Base-by-base conservation (phyloP, 2,888 invertebrate species). In the Criorhina ranunculi region DNA sequence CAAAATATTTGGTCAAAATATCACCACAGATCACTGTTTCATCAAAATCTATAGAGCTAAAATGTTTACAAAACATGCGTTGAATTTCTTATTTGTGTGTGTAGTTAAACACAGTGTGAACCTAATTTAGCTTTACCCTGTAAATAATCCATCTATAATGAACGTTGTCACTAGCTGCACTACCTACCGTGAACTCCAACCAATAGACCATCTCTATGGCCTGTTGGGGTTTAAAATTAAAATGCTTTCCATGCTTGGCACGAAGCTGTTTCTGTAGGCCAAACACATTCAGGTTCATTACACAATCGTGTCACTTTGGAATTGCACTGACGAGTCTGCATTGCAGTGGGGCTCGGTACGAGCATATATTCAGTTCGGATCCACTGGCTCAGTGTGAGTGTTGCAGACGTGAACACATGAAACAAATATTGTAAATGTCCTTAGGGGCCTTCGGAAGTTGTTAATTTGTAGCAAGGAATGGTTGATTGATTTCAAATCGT, bases 281-380 rank as follows among this genome's bases (percentile, higher is more conserved):
- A 70, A 78, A 62, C 78, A 81, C 76, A 81, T 76, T 81, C 69
- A 64, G 70, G 81, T 81, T 81, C 81, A 81, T 81, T 81, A 76
- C 76, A 81, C 81, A 81, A 81, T 81, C 76, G 62, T 81, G 81
- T 76, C 81, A 81, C 69, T 76, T 49, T 70, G 55, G 70, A 70
- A 62, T 69, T 78, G 59, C 70, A 62, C 62, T 42, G 59, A 59
- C 31, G 60, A 53, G 70, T 44, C 78, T 62, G 70, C 78, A 78
- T 62, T 78, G 78, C 78, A 78, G 78, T 70, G n/a, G 19, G 55
- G 31, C 29, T 9, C 31, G 8, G 49, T 49, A 57, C 19, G 31
- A 31, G 40, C 33, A 11, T 17, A 44, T 42, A 69, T 51, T 44
- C 60, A 77, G 24, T 33, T 59, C 37, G 44, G 46, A 66, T 37